A percentile compares a stretch with the other conserved stretches of the same genome.
Conservation (phyloP, 2,888 invertebrate species). For the Flabesymbios commensalis region DNA sequence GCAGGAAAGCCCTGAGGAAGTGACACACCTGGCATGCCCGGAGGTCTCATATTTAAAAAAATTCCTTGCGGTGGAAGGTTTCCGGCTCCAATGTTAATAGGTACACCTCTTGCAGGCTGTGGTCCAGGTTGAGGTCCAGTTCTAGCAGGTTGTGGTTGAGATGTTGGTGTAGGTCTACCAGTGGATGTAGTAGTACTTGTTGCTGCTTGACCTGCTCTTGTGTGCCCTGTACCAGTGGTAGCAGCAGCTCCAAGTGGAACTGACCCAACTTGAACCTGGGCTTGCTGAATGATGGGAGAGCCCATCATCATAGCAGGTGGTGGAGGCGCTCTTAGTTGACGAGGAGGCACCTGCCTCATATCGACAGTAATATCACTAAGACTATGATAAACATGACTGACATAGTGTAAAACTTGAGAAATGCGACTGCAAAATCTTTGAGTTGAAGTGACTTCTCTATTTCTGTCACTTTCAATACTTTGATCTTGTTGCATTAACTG, state of each 20-base stretch:
- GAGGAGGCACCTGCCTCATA: constrained; percentile 71
- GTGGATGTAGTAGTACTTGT: no score
- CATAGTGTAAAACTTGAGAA: constrained; percentile 79
- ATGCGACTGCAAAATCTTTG: constrained; percentile 76
- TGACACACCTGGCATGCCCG: constrained; percentile 62
- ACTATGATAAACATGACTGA: constrained; percentile 87
- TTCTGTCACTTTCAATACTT: neutral
- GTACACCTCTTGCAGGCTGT: constrained; percentile 12
- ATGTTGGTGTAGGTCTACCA: neutral
- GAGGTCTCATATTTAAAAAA: no score
- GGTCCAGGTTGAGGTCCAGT: constrained; percentile 19
- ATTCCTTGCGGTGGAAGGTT: no score
- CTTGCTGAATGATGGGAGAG: constrained; percentile 69
- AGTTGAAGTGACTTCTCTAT: constrained; percentile 22
- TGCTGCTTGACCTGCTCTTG: no score
- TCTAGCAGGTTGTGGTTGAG: constrained; percentile 11
- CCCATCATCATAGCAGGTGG: constrained; percentile 63
- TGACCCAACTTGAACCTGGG: constrained; percentile 53
- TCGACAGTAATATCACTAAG: constrained; percentile 83
- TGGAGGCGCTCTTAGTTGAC: constrained; percentile 65
- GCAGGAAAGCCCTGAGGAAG: constrained; percentile 58
- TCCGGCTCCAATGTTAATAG: no score
- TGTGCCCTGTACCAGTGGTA: constrained; percentile 24
- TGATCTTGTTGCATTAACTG: constrained; percentile 11
- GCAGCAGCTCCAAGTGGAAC: neutral